Base-by-base conservation (phyloP, 2,888 invertebrate genomes). In the Atethmia centrago region DNA sequence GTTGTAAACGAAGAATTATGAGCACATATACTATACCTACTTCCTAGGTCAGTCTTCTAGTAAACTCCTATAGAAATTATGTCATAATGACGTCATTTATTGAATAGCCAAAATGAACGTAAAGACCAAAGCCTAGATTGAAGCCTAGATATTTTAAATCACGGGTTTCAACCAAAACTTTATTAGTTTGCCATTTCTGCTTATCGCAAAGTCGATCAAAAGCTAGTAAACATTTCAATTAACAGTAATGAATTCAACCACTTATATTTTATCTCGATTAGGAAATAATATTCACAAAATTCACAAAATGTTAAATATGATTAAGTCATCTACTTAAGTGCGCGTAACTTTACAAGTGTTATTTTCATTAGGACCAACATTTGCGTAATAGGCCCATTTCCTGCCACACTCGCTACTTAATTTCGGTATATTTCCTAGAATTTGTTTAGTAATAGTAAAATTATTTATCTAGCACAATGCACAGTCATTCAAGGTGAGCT, bases 381-480 rank as follows among this genome's bases (percentile, higher is more conserved):
- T 64, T 70, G 59, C 84, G 36, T 68, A 83, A 74, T 65, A 64
- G 9, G 9, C 28, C 47, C 40, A 59, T 82, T 80, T 82, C 65
- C 55, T 73, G 28, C n/a, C n/a, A 51, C 36, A 55, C 28, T 28
- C 8, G 47, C 47, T 58, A 40, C 58, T 49, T 53, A 19, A 47
- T 72, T 78, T 64, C 8, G 3, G 36, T 36, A 55, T 14, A 61
- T 72, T 79, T 79, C 47, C 47, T 72, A 28, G 21, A 61, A 73
- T 77, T 66, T 31, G 69, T 59, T 65, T 66, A 62, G 25, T 55
- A 66, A 73, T 74, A 53, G 68, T 73, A 77, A 55, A 74, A 77
- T 84, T 81, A 84, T 84, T 84, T 64, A 80, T 76, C 16, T 71
- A 76, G 76, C 31, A 66, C 63, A 70, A 80, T 76, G 31, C 68